These are phyloP conservation scores for Alca torda DNA, from an alignment of 2,797 vertebrate species.

Conservation along the genomic window DNA sequence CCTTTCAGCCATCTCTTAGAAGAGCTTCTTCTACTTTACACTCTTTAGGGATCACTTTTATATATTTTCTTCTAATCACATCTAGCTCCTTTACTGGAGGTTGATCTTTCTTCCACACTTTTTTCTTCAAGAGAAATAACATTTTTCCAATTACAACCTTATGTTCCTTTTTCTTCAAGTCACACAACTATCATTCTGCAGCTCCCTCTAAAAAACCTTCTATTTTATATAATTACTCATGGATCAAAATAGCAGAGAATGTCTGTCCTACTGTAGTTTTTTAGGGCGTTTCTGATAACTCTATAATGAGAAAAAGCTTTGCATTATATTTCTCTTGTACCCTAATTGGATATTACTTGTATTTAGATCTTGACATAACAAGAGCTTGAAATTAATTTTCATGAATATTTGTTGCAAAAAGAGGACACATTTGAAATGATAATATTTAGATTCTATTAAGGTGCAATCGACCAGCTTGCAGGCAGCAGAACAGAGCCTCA, in stretches of 20 bases:
- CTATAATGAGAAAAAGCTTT: not conserved
- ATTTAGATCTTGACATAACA: not conserved
- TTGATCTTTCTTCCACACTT: not conserved
- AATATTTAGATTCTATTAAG: not conserved
- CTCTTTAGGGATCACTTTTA: not conserved
- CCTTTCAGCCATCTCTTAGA: not conserved
- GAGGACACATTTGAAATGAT: not conserved
- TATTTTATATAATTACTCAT: not conserved
- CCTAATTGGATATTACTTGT: not conserved
- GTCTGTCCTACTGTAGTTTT: not conserved
- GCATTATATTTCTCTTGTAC: not conserved
- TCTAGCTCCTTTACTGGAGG: not conserved
- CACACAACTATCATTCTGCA: not conserved
- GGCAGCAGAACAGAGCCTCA: not conserved
- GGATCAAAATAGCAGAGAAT: not conserved
- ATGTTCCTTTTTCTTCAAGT: not conserved
- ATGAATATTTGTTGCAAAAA: not conserved
- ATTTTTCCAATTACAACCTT: not conserved
- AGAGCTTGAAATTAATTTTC: slow-evolving; percentile 31
- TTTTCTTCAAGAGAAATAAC: not conserved
- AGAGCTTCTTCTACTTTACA: not conserved
- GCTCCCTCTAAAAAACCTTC: not conserved
- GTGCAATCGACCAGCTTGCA: not conserved
- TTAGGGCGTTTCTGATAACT: not conserved
- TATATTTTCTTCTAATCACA: slow-evolving; percentile 6